A percentile compares a stretch with the other conserved stretches of the same genome.
phyloP scores from a whole-genome alignment of 2,113 vertebrate species.

The Mesitornis unicolor region DNA sequence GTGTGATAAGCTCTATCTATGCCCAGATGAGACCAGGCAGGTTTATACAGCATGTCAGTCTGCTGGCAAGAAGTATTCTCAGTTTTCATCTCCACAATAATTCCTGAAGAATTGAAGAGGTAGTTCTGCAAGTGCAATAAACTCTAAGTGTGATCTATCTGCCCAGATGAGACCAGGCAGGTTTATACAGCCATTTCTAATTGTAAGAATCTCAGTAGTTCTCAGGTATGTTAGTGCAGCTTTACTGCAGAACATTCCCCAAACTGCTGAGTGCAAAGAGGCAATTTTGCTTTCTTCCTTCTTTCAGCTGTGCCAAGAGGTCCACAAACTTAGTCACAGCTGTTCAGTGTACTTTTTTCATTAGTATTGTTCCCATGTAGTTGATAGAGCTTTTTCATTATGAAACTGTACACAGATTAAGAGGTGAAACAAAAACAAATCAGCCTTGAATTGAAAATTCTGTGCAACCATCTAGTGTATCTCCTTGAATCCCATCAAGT shows the following conservation, averaged over 20 bases:
- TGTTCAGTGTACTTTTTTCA: not conserved
- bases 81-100: not conserved
- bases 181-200: not conserved
- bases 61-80: too few species aligned
- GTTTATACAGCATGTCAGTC: not conserved
- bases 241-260: not conserved
- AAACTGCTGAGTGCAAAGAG: not conserved
- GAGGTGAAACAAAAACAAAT: not conserved
- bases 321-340: not conserved
- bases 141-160: not conserved
- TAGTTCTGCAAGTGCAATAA: not conserved
- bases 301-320: not conserved
- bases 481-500: not conserved
- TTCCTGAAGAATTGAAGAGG: not conserved
- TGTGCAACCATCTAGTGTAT: not conserved
- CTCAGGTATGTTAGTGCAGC: not conserved
- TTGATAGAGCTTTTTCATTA: not conserved
- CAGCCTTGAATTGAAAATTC: not conserved
- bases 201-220: not conserved
- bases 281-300: not conserved
- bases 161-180: not conserved
- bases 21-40: not conserved
- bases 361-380: not conserved
- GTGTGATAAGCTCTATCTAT: not conserved
- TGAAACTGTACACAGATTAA: not conserved